phyloP scores from a whole-genome alignment of 2,888 invertebrate species.

The Chymomyza fuscimana region DNA sequence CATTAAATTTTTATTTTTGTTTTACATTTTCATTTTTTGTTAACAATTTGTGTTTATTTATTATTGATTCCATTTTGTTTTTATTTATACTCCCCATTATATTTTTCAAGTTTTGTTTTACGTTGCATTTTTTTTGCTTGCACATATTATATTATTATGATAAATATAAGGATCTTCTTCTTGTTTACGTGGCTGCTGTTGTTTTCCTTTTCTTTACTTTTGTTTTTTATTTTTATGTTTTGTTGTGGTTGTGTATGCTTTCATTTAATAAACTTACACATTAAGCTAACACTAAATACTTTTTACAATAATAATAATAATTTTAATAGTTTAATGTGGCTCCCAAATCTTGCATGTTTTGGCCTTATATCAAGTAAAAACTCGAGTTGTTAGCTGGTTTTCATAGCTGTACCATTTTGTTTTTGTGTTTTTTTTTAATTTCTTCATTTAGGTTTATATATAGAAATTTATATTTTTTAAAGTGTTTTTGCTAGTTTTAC shows the following conservation, averaged over 20 bases:
- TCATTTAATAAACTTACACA: slow-evolving; percentile 72
- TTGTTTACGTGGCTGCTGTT: too few relatives aligned
- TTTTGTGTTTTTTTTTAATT: slow-evolving; percentile 1
- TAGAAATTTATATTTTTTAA: slow-evolving; percentile 49
- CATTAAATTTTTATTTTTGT: slow-evolving; percentile 43
- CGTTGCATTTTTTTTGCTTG: slow-evolving; percentile 28
- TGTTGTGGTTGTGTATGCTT: slow-evolving; percentile 29
- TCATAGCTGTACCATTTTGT: slow-evolving; percentile 12
- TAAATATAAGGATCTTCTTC: slow-evolving; percentile 32
- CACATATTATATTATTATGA: slow-evolving; percentile 24
- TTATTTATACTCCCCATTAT: slow-evolving; percentile 17
- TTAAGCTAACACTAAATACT: slow-evolving; percentile 77
- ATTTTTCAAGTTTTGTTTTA: slow-evolving; percentile 51
- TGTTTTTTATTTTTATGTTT: slow-evolving; percentile 24
- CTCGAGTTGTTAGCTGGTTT: slow-evolving; percentile 54
- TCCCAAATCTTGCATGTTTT: background rate
- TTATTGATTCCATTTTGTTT: slow-evolving; percentile 36
- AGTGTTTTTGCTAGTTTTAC: slow-evolving; percentile 53
- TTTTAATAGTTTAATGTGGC: slow-evolving; percentile 48
- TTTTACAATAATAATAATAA: slow-evolving; percentile 72
- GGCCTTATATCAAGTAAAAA: slow-evolving; percentile 55
- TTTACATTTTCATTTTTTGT: slow-evolving; percentile 46
- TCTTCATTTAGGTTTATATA: slow-evolving; percentile 37
- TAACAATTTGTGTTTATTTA: slow-evolving; percentile 31
- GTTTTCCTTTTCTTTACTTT: too few relatives aligned